Conservation (phyloP, 1,140 invertebrate species). For the Copidosoma floridanum region DNA sequence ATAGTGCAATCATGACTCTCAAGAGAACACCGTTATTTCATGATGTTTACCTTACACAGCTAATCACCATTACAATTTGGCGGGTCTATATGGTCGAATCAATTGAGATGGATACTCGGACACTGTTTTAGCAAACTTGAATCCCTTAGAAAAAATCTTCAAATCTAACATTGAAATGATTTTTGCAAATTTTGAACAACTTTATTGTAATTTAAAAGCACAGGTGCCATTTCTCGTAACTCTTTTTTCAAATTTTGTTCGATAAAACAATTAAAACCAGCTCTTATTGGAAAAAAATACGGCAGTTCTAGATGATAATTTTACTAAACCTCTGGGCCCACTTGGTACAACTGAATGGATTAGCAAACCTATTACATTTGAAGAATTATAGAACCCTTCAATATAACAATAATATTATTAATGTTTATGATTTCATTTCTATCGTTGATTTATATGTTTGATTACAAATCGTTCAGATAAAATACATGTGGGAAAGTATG, state of each 20-base stretch:
- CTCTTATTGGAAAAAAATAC: no score
- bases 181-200: no score
- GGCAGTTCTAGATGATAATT: no score
- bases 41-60: conserved; percentile 89
- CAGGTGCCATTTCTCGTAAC: no score
- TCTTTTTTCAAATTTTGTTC: no score
- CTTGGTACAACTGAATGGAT: no score
- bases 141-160: no score
- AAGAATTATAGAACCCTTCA: conserved; percentile 36
- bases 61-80: conserved; percentile 85
- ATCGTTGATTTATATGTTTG: conserved; percentile 67
- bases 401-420: conserved; percentile 40
- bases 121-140: conserved; percentile 86
- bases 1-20: conserved; percentile 75
- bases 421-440: conserved; percentile 66
- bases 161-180: no score
- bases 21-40: conserved; percentile 80
- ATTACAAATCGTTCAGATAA: conserved; percentile 67
- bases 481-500: conserved; percentile 61
- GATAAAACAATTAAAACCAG: no score
- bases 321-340: no score
- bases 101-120: conserved; percentile 85
- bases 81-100: conserved; percentile 70
- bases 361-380: conserved; percentile 55
- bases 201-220: no score